Conservation (phyloP, 1,140 invertebrate species). For the Gonatopus flavifemur region DNA sequence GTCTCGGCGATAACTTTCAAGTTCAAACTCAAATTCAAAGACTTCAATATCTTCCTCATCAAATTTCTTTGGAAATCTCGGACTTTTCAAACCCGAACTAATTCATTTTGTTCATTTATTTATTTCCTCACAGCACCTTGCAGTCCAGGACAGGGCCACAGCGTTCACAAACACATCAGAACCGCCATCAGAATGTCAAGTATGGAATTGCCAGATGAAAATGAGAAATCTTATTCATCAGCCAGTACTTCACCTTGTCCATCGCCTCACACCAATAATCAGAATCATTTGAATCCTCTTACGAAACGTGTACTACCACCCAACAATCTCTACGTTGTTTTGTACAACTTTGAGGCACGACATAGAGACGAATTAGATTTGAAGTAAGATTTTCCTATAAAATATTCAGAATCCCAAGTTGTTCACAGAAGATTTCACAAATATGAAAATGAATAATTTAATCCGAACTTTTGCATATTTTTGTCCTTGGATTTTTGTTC, state of each 20-base stretch:
- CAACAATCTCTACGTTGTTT: slow-evolving; percentile 89
- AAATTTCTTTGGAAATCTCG: too few species aligned
- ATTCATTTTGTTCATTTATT: too few species aligned
- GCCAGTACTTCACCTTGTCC: slow-evolving; percentile 91
- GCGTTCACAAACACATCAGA: slow-evolving; percentile 47
- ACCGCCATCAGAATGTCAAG: slow-evolving; percentile 87
- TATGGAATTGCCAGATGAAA: slow-evolving; percentile 88
- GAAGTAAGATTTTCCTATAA: slow-evolving; percentile 73
- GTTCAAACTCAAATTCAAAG: too few species aligned
- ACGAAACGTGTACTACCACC: slow-evolving; percentile 67
- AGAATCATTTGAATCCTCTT: slow-evolving; percentile 49
- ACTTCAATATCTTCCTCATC: too few species aligned
- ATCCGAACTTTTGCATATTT: too few species aligned
- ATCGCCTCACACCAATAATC: slow-evolving; percentile 67
- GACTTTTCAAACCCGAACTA: too few species aligned
- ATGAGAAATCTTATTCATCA: slow-evolving; percentile 87
- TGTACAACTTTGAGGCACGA: slow-evolving; percentile 93
- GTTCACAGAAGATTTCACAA: too few species aligned
- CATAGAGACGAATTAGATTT: slow-evolving; percentile 93
- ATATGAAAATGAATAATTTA: too few species aligned
- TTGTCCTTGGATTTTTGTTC: too few species aligned
- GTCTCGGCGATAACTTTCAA: too few species aligned
- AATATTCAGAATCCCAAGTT: too few species aligned
- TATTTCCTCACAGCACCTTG: slow-evolving; percentile 73
- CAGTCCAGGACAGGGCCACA: slow-evolving; percentile 70